Conservation (phyloP, 2,113 vertebrate species). For the Hypomesus transpacificus region DNA sequence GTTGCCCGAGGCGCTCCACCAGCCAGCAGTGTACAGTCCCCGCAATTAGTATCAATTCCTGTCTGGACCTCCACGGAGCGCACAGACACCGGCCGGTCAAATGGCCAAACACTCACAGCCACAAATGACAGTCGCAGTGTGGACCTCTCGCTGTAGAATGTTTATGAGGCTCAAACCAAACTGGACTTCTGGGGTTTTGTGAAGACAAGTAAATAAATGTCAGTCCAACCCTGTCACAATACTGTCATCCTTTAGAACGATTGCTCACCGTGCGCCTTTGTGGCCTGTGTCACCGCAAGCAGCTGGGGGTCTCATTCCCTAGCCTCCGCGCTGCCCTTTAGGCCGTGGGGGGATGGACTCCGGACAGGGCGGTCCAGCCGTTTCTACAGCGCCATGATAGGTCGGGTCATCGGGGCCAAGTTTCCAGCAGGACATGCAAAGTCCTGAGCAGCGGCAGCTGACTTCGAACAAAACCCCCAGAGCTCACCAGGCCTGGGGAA, state of each 20-base stretch:
- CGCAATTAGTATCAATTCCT: slow-evolving; percentile 98
- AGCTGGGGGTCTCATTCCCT: slow-evolving; percentile 92
- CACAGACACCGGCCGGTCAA: slow-evolving; percentile 80
- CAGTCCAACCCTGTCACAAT: slow-evolving; percentile 70
- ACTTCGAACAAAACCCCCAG: slow-evolving; percentile 83
- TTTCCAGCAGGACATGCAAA: slow-evolving; percentile 78
- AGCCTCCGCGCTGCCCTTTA: slow-evolving; percentile 87
- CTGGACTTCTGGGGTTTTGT: slow-evolving; percentile 12
- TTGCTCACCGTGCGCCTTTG: slow-evolving; percentile 79
- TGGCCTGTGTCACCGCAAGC: slow-evolving; percentile 83
- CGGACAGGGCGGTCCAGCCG: slow-evolving; percentile 84
- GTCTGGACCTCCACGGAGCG: slow-evolving; percentile 90
- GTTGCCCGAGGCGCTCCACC: slow-evolving; percentile 83
- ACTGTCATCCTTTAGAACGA: slow-evolving; percentile 78
- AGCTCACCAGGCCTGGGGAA: slow-evolving; percentile 77
- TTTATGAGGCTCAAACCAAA: neutral
- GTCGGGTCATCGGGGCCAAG: slow-evolving; percentile 91
- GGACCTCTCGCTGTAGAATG: slow-evolving; percentile 43
- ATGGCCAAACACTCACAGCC: slow-evolving; percentile 66
- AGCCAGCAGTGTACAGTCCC: slow-evolving; percentile 87
- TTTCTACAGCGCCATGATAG: slow-evolving; percentile 81
- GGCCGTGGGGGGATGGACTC: slow-evolving; percentile 78
- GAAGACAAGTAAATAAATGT: slow-evolving; percentile 56
- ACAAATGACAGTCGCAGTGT: slow-evolving; percentile 70
- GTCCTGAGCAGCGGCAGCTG: slow-evolving; percentile 65